phyloP scores from a whole-genome alignment of 2,888 invertebrate genomes.

The Drosophila pegasa region DNA sequence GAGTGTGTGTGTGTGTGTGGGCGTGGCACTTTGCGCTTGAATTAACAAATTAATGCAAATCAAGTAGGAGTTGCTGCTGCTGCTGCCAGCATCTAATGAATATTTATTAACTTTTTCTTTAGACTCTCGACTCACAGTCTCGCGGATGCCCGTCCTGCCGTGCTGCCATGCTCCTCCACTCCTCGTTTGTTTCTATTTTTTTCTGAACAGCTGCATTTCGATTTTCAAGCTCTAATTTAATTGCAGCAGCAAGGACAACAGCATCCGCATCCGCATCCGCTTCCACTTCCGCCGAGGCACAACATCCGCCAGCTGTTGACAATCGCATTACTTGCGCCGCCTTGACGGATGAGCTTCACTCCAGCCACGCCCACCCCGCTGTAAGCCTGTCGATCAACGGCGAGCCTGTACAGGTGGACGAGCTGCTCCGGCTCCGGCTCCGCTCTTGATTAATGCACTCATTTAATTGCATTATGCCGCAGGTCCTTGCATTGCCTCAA shows the following conservation, averaged over 20 bases:
- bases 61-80: neutral
- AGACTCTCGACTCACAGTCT: neutral
- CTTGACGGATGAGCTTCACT: constrained; percentile 54
- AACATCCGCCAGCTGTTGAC: constrained; percentile 71
- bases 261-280: constrained; percentile 52
- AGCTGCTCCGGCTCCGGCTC: constrained; percentile 14
- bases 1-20: constrained; percentile 14
- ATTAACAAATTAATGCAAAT: constrained; percentile 82
- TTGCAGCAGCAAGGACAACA: constrained; percentile 58
- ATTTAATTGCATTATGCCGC: constrained; percentile 81
- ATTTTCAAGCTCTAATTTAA: constrained; percentile 73
- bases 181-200: constrained; percentile 10
- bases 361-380: constrained; percentile 8
- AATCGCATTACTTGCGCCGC: constrained; percentile 75
- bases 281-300: constrained; percentile 58
- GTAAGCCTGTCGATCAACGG: constrained; percentile 58
- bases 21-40: constrained; percentile 73
- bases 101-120: constrained; percentile 67
- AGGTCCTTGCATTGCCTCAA: constrained; percentile 63
- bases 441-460: constrained; percentile 72
- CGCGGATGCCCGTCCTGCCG: too few species aligned
- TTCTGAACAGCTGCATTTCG: constrained; percentile 38
- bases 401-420: constrained; percentile 34
- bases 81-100: constrained; percentile 61
- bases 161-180: too few species aligned